Evolutionary conservation across 2,888 invertebrate species (phyloP).

Genomic region (Buathra laborator): DNA sequence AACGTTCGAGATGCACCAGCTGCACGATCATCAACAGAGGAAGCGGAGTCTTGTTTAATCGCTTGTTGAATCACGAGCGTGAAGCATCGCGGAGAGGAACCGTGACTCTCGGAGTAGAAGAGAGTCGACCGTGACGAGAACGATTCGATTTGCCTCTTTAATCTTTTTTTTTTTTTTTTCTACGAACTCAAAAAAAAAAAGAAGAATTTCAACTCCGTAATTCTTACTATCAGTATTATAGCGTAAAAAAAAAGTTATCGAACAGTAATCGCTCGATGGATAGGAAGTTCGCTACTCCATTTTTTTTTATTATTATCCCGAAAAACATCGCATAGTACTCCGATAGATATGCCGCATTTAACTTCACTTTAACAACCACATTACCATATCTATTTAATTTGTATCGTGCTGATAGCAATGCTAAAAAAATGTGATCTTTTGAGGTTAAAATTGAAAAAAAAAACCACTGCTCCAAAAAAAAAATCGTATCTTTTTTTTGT

Average conservation of each 20-base stretch:
- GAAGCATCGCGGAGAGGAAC: slow-evolving; percentile 48
- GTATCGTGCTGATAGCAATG: no score
- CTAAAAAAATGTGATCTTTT: no score
- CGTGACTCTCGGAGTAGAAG: slow-evolving; percentile 50
- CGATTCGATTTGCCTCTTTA: slow-evolving; percentile 67
- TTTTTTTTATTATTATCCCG: no score
- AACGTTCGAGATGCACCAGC: slow-evolving; percentile 17
- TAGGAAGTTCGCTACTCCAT: no score
- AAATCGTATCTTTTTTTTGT: not conserved
- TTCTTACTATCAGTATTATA: not conserved
- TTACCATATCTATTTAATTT: no score
- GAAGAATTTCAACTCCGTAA: not conserved
- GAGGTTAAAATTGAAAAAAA: no score
- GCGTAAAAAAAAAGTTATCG: not conserved
- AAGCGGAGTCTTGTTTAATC: slow-evolving; percentile 66
- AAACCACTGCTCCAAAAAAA: no score
- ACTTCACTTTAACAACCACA: no score
- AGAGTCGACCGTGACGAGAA: slow-evolving; percentile 52
- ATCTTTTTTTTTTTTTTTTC: slow-evolving; percentile 1
- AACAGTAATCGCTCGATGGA: not conserved
- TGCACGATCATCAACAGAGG: slow-evolving; percentile 34
- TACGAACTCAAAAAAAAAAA: not conserved
- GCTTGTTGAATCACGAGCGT: slow-evolving; percentile 68
- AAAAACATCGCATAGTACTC: no score
- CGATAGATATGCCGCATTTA: no score